Base-by-base conservation (phyloP, 2,797 vertebrate species). In the Clamator glandarius region DNA sequence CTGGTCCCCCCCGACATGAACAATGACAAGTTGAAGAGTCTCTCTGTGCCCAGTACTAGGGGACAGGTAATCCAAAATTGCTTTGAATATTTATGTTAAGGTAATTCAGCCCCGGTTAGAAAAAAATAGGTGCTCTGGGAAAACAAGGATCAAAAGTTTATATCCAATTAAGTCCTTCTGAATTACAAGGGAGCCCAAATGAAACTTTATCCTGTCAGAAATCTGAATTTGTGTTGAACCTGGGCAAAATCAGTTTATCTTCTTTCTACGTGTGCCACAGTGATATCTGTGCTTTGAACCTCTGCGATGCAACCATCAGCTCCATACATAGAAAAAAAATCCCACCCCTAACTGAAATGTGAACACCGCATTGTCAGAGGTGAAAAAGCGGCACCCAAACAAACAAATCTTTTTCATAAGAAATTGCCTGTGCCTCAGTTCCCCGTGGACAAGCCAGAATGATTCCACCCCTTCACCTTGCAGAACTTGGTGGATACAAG, bases 181-280 rank as follows among this genome's bases (percentile, higher is more conserved):
- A 46, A 31, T 41, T 29, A 83, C 48, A 28, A 48, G 28, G 26
- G 21, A 46, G 8, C 15, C 15, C 35, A 15, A 23, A 35, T 57
- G 16, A 67, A 72, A 73, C 80, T 36, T 44, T 35, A 57, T 12
- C 23, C 9, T 31, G 3, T 41, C 57, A 52, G 6, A 89, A 95
- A 1, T 82, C 95, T 42, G 93, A 95, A 8, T 98, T 98, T 75
- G 64, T 96, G 15, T 31, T 93, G 9, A 68, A 84, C n/a, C 77
- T 97, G 8, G 96, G 79, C 11, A 92, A 89, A 62, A 66, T 29
- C 39, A 36, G 21, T 54, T 95, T 87, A 48, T 48, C 21, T 23
- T 48, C 93, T 11, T 87, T 50, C 41, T 58, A 3, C 5, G 23
- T 18, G 4, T 57, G 12, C 14, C 29, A 46, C 16, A 80, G 23